These are phyloP conservation scores for Brachionus angularis DNA, from an alignment of 1,140 invertebrate species.

Conservation along the genomic window DNA sequence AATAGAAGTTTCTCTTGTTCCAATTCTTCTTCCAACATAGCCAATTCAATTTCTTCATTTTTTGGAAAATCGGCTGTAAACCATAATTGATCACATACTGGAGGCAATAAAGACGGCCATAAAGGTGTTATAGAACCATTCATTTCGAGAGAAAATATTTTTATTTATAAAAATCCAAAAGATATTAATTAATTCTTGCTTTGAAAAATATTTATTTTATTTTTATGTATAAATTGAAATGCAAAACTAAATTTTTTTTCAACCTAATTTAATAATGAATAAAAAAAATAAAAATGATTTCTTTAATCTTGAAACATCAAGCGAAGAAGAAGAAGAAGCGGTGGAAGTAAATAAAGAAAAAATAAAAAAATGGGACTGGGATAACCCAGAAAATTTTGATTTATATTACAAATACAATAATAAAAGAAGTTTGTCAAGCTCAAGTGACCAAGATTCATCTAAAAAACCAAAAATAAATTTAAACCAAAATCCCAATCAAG, in stretches of 20 bases:
- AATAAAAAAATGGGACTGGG: constrained; percentile 30
- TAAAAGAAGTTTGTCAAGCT: too few relatives aligned
- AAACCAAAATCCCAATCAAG: too few relatives aligned
- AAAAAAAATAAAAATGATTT: neutral
- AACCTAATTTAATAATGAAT: too few relatives aligned
- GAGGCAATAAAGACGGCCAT: constrained; percentile 31
- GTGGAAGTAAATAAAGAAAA: neutral
- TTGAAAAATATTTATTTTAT: neutral
- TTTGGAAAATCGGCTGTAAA: constrained; percentile 35
- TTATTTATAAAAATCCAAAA: neutral
- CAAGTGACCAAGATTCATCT: too few relatives aligned
- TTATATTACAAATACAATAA: too few relatives aligned
- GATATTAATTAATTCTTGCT: neutral
- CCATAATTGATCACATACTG: constrained; percentile 36
- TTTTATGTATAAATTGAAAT: neutral
- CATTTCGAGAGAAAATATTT: constrained; percentile 22
- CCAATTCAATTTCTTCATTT: constrained; percentile 37
- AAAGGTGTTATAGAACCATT: constrained; percentile 20
- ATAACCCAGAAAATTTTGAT: constrained; percentile 12
- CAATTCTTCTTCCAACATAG: constrained; percentile 31
- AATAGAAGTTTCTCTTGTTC: constrained; percentile 40
- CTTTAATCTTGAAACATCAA: constrained; percentile 19
- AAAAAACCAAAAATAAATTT: neutral
- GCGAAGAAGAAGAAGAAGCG: constrained; percentile 16
- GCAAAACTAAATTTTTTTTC: too few relatives aligned